Evolutionary conservation across 2,113 vertebrate genomes (phyloP).

Genomic region (Mesitornis unicolor): DNA sequence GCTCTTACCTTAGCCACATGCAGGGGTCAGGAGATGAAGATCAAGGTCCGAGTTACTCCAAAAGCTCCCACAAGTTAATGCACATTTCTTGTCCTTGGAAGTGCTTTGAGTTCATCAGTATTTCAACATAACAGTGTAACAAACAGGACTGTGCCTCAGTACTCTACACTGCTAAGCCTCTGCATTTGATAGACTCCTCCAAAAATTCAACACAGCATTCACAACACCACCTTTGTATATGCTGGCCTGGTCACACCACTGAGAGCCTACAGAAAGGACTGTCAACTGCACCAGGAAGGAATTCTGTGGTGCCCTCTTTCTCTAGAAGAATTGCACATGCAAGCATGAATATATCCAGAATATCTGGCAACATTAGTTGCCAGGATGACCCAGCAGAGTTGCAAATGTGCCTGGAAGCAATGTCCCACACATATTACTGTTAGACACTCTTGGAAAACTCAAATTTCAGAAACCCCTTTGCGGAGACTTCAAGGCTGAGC

Average conservation of each 20-base stretch:
- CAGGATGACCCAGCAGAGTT: not conserved
- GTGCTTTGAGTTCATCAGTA: not conserved
- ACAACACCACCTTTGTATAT: not conserved
- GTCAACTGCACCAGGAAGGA: not conserved
- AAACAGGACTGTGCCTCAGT: not conserved
- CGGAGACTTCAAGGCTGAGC: not conserved
- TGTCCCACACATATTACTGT: not conserved
- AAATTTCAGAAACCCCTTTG: not conserved
- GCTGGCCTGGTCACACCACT: not conserved
- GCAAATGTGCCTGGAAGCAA: not conserved
- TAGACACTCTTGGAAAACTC: not conserved
- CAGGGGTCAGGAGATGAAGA: not conserved
- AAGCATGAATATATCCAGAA: not conserved
- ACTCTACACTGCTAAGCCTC: not conserved
- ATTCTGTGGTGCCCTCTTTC: not conserved
- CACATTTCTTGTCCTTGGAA: not conserved
- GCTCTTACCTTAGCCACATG: not conserved
- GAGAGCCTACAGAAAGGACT: not conserved
- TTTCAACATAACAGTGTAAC: rapidly evolving
- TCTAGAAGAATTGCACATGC: not conserved
- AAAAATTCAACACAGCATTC: not conserved
- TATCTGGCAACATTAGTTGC: not conserved
- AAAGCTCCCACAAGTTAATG: not conserved
- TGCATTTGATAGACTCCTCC: not conserved
- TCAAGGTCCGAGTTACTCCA: not conserved